Evolutionary conservation across 2,113 vertebrate genomes (phyloP).

Genomic region (Elachura formosa): DNA sequence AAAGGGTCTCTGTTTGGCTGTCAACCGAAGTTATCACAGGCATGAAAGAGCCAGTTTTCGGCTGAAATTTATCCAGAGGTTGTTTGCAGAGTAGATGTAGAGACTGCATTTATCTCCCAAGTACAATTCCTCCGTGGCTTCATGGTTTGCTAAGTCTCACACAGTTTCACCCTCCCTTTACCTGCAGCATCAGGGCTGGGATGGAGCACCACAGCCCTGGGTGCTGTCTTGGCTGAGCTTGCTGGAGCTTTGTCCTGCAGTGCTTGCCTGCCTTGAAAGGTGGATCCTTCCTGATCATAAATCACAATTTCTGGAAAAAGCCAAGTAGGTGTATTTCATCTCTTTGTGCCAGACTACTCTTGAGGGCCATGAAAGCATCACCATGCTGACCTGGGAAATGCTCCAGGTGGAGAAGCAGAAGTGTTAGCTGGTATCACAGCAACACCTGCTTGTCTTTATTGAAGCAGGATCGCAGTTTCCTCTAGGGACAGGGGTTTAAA

Average conservation of each 20-base stretch:
- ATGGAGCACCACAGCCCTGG: background rate
- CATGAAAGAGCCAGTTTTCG: slow-evolving; percentile 23
- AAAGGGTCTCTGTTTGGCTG: slow-evolving; percentile 37
- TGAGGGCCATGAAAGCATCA: background rate
- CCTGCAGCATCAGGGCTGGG: background rate
- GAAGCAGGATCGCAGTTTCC: background rate
- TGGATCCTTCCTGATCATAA: background rate
- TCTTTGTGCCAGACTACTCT: background rate
- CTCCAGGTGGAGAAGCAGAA: background rate
- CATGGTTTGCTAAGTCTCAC: background rate
- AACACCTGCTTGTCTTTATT: background rate
- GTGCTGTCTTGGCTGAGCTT: background rate
- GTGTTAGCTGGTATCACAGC: background rate
- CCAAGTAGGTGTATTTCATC: background rate
- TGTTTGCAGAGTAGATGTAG: background rate
- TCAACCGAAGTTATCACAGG: background rate
- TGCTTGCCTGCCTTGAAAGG: background rate
- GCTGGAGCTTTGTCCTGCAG: background rate
- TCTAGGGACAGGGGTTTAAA: background rate
- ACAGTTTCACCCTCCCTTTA: background rate
- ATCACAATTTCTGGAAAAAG: background rate
- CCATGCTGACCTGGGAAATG: background rate
- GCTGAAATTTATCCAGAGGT: slow-evolving; percentile 9
- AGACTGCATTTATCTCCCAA: background rate
- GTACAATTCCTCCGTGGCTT: rapidly evolving